These are phyloP conservation scores for Oncorhynchus tshawytscha DNA, from an alignment of 2,113 vertebrate species.

Conservation along the genomic window DNA sequence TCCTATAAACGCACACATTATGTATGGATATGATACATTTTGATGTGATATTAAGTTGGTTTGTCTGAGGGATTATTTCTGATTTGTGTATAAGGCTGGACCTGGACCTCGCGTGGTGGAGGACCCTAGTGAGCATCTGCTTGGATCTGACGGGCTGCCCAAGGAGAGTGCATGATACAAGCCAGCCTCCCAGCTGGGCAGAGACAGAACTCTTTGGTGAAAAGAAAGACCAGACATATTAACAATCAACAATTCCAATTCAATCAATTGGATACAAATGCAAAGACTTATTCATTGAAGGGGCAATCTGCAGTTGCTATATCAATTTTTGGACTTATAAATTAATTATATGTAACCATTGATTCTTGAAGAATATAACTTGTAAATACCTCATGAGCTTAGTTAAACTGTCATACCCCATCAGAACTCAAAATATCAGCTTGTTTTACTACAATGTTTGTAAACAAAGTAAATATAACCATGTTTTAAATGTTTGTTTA, in stretches of 20 bases:
- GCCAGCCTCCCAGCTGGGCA: neutral
- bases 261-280: constrained; percentile 8
- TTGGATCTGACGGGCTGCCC: constrained; percentile 58
- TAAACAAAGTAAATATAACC: too few relatives aligned
- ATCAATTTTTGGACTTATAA: too few relatives aligned
- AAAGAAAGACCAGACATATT: neutral
- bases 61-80: neutral
- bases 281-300: too few relatives aligned
- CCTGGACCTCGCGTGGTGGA: constrained; percentile 60
- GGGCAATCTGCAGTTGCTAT: too few relatives aligned
- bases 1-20: neutral
- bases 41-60: constrained; percentile 57
- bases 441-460: too few relatives aligned
- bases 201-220: neutral
- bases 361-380: too few relatives aligned
- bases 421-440: too few relatives aligned
- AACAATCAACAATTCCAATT: neutral
- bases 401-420: too few relatives aligned
- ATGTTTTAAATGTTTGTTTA: too few relatives aligned
- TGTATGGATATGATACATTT: constrained; percentile 77
- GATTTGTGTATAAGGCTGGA: constrained; percentile 53
- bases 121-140: constrained; percentile 56
- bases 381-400: too few relatives aligned
- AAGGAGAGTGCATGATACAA: constrained; percentile 42
- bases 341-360: too few relatives aligned